Conservation (phyloP, 1,140 invertebrate genomes). For the Cherax quadricarinatus region DNA sequence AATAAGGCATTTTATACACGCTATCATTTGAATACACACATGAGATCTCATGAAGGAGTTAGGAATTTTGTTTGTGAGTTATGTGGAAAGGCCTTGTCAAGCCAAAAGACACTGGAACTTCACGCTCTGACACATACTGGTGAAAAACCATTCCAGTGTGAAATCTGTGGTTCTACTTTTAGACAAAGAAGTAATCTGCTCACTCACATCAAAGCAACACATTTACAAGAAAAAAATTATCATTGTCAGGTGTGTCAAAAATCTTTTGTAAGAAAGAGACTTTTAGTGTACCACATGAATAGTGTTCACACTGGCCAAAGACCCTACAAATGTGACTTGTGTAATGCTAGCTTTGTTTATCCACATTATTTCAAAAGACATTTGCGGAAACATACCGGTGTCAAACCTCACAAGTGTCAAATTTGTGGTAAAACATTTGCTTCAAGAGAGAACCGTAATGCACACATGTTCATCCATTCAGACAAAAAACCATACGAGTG, state of each 20-base stretch:
- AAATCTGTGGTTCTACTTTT: constrained; percentile 76
- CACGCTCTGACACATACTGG: constrained; percentile 86
- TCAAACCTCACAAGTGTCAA: constrained; percentile 88
- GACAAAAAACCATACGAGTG: constrained; percentile 61
- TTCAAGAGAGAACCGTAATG: constrained; percentile 78
- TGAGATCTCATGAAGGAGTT: constrained; percentile 75
- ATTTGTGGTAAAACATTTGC: constrained; percentile 90
- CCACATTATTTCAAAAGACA: constrained; percentile 91
- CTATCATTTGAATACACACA: constrained; percentile 80
- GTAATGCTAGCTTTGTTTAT: constrained; percentile 88
- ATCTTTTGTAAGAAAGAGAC: constrained; percentile 84
- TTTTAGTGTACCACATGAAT: constrained; percentile 89
- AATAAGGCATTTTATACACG: constrained; percentile 85
- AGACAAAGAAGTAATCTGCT: constrained; percentile 74
- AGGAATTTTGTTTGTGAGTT: constrained; percentile 86
- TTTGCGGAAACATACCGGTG: constrained; percentile 86
- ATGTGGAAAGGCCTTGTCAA: constrained; percentile 79
- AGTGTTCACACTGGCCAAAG: constrained; percentile 88
- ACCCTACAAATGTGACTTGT: constrained; percentile 85
- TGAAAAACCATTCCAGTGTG: constrained; percentile 80
- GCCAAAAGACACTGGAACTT: constrained; percentile 85
- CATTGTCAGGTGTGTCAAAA: constrained; percentile 81
- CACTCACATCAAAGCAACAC: constrained; percentile 85
- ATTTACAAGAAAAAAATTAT: constrained; percentile 85
- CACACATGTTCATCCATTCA: constrained; percentile 55